These are phyloP conservation scores for Ectemnius lituratus DNA, from an alignment of 2,888 invertebrate species.

Conservation along the genomic window DNA sequence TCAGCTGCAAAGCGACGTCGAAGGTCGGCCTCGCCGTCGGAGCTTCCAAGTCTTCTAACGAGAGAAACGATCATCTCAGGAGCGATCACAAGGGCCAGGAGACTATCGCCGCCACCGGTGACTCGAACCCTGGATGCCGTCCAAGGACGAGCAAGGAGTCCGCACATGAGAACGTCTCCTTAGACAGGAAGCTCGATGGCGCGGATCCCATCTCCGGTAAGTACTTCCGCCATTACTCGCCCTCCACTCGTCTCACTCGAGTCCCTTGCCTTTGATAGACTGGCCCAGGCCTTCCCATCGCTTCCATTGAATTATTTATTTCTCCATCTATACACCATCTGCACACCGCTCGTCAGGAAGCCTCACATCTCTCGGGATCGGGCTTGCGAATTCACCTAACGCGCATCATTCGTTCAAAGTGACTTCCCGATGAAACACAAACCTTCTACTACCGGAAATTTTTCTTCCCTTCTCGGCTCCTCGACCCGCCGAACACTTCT, in stretches of 20 bases:
- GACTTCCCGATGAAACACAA: too few relatives aligned
- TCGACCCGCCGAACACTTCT: too few relatives aligned
- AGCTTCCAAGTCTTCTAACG: slow-evolving; percentile 55
- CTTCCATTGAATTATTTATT: slow-evolving; percentile 54
- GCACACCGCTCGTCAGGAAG: neutral
- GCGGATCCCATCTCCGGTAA: slow-evolving; percentile 68
- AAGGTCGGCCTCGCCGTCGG: slow-evolving; percentile 54
- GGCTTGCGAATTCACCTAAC: neutral
- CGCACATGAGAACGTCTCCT: slow-evolving; percentile 56
- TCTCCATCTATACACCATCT: slow-evolving; percentile 25
- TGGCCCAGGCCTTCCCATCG: slow-evolving; percentile 31
- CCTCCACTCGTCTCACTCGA: neutral
- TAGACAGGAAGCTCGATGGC: slow-evolving; percentile 66
- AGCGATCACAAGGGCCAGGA: slow-evolving; percentile 65
- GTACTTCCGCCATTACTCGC: slow-evolving; percentile 58
- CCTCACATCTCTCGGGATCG: slow-evolving; percentile 1
- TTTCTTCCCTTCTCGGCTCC: too few relatives aligned
- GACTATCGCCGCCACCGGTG: slow-evolving; percentile 49
- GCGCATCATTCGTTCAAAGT: too few relatives aligned
- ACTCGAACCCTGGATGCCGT: slow-evolving; percentile 61
- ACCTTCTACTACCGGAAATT: too few relatives aligned
- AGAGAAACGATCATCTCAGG: slow-evolving; percentile 60
- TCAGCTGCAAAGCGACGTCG: slow-evolving; percentile 57
- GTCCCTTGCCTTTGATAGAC: slow-evolving; percentile 48
- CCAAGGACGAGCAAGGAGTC: slow-evolving; percentile 60